Evolutionary conservation across 2,888 invertebrate species (phyloP), one percentile per base, ranked within the genome.

Genomic region (Brachyptera putata): DNA sequence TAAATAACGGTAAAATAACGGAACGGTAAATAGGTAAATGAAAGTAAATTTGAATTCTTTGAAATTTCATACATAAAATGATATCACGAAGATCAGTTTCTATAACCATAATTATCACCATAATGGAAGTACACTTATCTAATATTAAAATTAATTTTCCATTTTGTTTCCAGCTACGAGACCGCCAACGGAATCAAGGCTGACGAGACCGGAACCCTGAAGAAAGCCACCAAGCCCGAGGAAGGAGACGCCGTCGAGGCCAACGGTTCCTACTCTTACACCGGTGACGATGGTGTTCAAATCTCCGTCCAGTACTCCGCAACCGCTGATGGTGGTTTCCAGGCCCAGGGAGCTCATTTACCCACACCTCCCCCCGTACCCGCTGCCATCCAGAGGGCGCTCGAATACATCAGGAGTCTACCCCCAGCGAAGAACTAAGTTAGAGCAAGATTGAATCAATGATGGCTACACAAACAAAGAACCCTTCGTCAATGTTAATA

Each of bases 351-450:
- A 36, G 86, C 84, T 50, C 89, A 90, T 73, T 76, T 90, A 46
- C 90, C 90, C 13, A 90, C 89, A 7, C 87, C 90, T 3, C 90
- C 89, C n/a, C 88, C 90, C 18, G 85, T 89, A 66, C 89, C 89
- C 7, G 78, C 82, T 57, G 88, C 85, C 66, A 89, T 89, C 66
- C 84, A 84, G 68, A 82, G 80, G 64, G 82, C 86, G 49, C 73
- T 86, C 65, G 85, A 84, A 18, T 84, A 81, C 73, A 76, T 85
- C 64, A 83, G 84, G 13, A 82, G 84, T 2, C 77, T 84, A 62
- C 85, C 86, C 18, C 21, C 53, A 53, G 36, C 34, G 21, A 3
- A 24, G 36, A 21, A 9, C 24, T 39, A 50, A 49, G 57, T 25
- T 18, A 48, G 57, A 22, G 46, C 34, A 56, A 56, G n/a, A 48